Conservation (phyloP, 1,140 invertebrate species). For the Zaprionus davidi region DNA sequence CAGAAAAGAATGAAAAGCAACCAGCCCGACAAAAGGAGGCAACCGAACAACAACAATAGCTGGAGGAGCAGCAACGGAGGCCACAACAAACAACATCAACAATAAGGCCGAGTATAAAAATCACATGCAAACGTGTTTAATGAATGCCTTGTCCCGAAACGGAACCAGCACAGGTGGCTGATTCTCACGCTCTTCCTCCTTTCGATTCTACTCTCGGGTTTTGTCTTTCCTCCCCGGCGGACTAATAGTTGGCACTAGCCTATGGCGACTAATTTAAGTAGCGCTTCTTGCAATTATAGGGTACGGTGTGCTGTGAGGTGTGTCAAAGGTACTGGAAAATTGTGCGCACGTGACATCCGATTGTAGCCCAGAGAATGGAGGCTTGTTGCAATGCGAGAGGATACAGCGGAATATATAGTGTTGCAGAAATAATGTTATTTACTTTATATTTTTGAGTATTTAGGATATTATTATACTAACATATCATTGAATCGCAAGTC, state of each 20-base stretch:
- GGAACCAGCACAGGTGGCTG: slow-evolving; percentile 38
- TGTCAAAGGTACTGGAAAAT: slow-evolving; percentile 76
- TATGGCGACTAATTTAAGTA: slow-evolving; percentile 72
- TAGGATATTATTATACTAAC: too few relatives aligned
- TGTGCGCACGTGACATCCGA: slow-evolving; percentile 77
- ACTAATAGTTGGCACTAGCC: slow-evolving; percentile 8
- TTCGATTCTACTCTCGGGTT: not conserved
- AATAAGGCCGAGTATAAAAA: slow-evolving; percentile 53
- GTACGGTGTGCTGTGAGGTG: slow-evolving; percentile 13
- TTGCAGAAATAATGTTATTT: not conserved
- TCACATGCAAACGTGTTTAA: slow-evolving; percentile 62
- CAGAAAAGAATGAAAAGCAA: slow-evolving; percentile 56
- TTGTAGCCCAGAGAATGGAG: not conserved
- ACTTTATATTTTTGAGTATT: not conserved
- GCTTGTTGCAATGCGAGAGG: not conserved
- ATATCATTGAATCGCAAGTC: too few relatives aligned
- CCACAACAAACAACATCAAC: slow-evolving; percentile 49
- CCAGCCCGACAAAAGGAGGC: not conserved
- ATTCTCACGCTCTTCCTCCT: not conserved
- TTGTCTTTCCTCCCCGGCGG: not conserved
- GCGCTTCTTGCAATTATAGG: slow-evolving; percentile 73
- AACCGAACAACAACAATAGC: slow-evolving; percentile 10
- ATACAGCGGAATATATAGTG: not conserved
- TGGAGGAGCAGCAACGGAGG: not conserved
- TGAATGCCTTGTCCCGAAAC: slow-evolving; percentile 54